These are phyloP conservation scores for Germaria angustata DNA, from an alignment of 2,888 invertebrate genomes.

Conservation along the genomic window DNA sequence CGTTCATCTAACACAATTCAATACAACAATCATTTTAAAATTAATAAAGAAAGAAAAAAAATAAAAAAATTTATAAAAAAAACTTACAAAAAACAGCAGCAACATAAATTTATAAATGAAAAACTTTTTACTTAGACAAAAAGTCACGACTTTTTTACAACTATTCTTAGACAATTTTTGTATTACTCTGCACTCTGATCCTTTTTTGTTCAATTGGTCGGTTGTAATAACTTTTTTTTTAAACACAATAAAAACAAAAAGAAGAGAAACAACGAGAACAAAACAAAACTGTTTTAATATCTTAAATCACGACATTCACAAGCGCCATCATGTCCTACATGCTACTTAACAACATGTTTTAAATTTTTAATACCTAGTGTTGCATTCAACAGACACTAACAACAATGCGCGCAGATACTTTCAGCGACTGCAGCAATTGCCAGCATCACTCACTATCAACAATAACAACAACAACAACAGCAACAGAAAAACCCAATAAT, in stretches of 20 bases:
- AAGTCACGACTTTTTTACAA: conserved; percentile 61
- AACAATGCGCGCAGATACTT: conserved; percentile 36
- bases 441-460: not conserved
- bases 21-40: conserved; percentile 4
- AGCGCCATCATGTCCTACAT: conserved; percentile 67
- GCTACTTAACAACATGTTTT: conserved; percentile 67
- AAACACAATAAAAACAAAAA: conserved; percentile 9
- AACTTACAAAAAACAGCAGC: conserved; percentile 6
- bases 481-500: conserved; percentile 44
- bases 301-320: conserved; percentile 68
- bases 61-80: conserved; percentile 1
- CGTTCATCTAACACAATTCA: not conserved
- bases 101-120: conserved; percentile 34
- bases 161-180: conserved; percentile 50
- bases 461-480: not conserved
- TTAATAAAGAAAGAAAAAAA: not conserved
- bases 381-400: conserved; percentile 60
- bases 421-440: conserved; percentile 36
- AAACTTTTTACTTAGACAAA: conserved; percentile 41
- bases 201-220: conserved; percentile 55
- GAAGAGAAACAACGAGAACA: not conserved
- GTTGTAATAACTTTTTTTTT: not conserved
- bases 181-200: conserved; percentile 9
- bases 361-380: conserved; percentile 65
- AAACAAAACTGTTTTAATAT: conserved; percentile 60